Evolutionary conservation across 2,888 invertebrate genomes (phyloP).

Genomic region (Sicus ferrugineus): DNA sequence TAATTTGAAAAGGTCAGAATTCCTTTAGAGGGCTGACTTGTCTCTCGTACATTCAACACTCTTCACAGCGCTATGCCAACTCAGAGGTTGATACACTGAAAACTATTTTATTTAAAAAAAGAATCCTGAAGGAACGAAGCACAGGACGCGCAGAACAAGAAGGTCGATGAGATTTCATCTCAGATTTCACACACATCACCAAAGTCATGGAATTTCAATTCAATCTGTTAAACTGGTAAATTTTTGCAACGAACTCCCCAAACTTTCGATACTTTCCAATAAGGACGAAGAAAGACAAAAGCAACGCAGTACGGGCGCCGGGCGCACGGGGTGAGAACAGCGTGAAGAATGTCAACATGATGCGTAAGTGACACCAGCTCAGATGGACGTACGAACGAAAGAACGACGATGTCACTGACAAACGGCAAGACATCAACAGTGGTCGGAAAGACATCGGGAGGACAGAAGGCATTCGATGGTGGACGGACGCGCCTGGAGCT

Average conservation of each 20-base stretch:
- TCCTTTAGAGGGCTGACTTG: too few relatives aligned
- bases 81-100: too few relatives aligned
- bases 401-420: constrained; percentile 1
- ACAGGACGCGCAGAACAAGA: too few relatives aligned
- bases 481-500: background rate
- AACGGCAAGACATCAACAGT: constrained; percentile 2
- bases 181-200: background rate
- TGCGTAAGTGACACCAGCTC: constrained; percentile 15
- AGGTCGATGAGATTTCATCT: background rate
- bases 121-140: too few relatives aligned
- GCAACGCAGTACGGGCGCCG: background rate
- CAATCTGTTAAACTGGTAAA: constrained; percentile 25
- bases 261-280: constrained; percentile 27
- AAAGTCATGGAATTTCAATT: constrained; percentile 17
- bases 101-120: too few relatives aligned
- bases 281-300: constrained; percentile 12
- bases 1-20: too few relatives aligned
- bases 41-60: too few relatives aligned
- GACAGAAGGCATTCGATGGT: too few relatives aligned
- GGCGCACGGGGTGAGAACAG: background rate
- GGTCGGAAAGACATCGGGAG: too few relatives aligned
- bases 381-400: constrained; percentile 11
- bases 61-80: too few relatives aligned
- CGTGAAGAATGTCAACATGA: background rate
- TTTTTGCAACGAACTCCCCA: constrained; percentile 6